Evolutionary conservation across 2,113 vertebrate species (phyloP), one percentile per base, ranked within the genome.

Genomic region (Chlamydotis undulata): DNA sequence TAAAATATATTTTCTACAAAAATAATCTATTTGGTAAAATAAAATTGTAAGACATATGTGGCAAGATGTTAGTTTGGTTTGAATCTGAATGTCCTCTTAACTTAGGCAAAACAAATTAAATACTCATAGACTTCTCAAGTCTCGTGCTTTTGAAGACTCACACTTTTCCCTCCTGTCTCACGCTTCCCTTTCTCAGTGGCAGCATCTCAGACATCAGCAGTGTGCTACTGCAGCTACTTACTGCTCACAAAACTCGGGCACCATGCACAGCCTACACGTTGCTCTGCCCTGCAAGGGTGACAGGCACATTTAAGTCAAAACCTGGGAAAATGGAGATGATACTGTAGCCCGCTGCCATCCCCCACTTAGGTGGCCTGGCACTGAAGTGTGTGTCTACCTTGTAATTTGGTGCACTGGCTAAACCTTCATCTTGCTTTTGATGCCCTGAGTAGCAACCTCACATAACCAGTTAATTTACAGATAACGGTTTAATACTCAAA

Each of bases 251-350:
- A 2, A 23, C 39, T 19, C 65, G 33, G 57, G 61, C 52, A 31
- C 49, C 31, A 2, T 6, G 31, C 1, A 0, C 49, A 67, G 14
- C 25, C 49, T n/a, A 15, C 22, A 19, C 7, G 0, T 28, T 35
- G 60, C 80, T 88, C 31, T 65, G 69, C 26, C 69, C 65, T 78
- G n/a, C 14, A 5, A 63, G 26, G 22, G 49, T 9, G 26, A 24
- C 19, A 41, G 28, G 43, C 35, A 6, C 28, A 7, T 6, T 43
- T 35, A 31, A 57, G 19, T 56, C 39, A 70, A 52, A 45, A 7
- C 3, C 3, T 64, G 28, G 25, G 35, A 71, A 39, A 22, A 43
- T 7, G 21, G 52, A 75, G 61, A 19, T 71, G 79, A 49, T 6
- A 1, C 17, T 24, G 10, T 4, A 70, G 37, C 18, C 15, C 12